phyloP scores from a whole-genome alignment of 2,797 vertebrate genomes.

The Falco berigora region DNA sequence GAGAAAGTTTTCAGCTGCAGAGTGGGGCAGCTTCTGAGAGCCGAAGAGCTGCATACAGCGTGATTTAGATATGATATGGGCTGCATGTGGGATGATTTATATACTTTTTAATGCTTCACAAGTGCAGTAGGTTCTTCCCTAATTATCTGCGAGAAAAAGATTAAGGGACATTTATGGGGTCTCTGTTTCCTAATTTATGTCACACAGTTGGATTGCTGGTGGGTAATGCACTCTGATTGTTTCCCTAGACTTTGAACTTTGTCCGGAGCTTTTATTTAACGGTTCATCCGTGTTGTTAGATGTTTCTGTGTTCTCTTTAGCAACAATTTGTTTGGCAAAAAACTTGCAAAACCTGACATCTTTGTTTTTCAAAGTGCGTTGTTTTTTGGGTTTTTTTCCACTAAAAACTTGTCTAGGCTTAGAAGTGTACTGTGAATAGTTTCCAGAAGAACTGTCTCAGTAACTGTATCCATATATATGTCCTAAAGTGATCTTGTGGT shows the following conservation, averaged over 20 bases:
- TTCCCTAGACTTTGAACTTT: conserved; percentile 16
- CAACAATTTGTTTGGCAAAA: neutral
- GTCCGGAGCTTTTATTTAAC: neutral
- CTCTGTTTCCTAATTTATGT: neutral
- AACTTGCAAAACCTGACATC: neutral
- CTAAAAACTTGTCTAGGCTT: neutral
- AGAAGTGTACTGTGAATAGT: neutral
- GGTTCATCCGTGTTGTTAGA: neutral
- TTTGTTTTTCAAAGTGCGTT: neutral
- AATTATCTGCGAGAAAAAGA: neutral
- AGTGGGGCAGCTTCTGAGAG: neutral
- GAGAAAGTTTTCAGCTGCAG: neutral
- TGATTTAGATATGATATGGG: neutral
- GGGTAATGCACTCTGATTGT: neutral
- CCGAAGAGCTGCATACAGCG: neutral
- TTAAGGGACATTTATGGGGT: neutral
- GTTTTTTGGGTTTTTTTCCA: neutral
- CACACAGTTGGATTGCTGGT: neutral
- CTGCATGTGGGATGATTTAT: neutral
- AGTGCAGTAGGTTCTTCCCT: neutral
- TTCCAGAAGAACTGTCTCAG: neutral
- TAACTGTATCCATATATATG: neutral
- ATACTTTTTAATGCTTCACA: neutral
- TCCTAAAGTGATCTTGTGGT: neutral
- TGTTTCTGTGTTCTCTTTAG: neutral